phyloP scores from a whole-genome alignment of 2,888 invertebrate species.

The Aphrophora alni region DNA sequence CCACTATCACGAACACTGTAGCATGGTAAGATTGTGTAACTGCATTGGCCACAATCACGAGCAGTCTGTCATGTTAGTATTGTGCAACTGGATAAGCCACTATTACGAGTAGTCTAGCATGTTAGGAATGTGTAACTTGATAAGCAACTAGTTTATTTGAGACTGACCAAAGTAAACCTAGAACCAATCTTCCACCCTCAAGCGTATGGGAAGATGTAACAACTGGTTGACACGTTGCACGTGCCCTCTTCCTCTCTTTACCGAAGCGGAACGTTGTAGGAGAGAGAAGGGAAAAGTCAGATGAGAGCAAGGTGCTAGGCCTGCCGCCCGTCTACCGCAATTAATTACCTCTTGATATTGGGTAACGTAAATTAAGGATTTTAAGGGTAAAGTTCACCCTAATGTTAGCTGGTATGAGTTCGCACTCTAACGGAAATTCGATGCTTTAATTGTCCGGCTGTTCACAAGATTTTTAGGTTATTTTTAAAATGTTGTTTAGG shows the following conservation, averaged over 20 bases:
- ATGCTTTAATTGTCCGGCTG: too few species aligned
- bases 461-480: too few species aligned
- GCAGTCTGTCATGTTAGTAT: too few species aligned
- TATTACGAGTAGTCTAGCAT: too few species aligned
- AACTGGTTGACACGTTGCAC: constrained; percentile 32
- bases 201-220: not conserved
- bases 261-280: not conserved
- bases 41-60: too few species aligned
- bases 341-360: constrained; percentile 33
- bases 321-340: constrained; percentile 21
- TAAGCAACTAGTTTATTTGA: not conserved
- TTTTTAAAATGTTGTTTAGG: too few species aligned
- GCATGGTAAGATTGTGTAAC: too few species aligned
- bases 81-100: too few species aligned
- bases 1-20: too few species aligned
- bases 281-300: constrained; percentile 14
- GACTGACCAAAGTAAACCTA: not conserved
- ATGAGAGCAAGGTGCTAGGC: not conserved
- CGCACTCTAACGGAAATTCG: not conserved
- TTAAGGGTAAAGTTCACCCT: not conserved
- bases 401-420: not conserved
- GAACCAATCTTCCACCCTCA: not conserved
- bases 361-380: constrained; percentile 23
- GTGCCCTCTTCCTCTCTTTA: not conserved
- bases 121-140: too few species aligned